Percentiles rank a stretch among this genome's conserved stretches.
phyloP scores from a whole-genome alignment of 2,888 invertebrate genomes.

The Drosophila flavopinicola region DNA sequence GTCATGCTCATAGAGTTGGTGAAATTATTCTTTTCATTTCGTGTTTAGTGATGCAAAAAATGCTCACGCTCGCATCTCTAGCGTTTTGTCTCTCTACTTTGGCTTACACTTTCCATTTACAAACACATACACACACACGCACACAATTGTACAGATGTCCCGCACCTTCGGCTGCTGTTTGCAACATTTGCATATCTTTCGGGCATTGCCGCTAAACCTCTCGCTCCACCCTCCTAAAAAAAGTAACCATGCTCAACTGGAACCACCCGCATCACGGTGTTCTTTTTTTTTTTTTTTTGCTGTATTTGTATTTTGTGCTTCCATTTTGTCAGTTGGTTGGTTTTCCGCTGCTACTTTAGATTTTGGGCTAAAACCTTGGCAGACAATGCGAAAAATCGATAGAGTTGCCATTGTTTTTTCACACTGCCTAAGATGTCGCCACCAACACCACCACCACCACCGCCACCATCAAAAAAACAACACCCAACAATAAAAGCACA shows the following conservation, averaged over 20 bases:
- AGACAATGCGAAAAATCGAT: slow-evolving; percentile 79
- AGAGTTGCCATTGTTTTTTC: slow-evolving; percentile 69
- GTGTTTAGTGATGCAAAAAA: not conserved
- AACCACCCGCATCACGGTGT: slow-evolving; percentile 58
- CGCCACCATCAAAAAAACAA: slow-evolving; percentile 7
- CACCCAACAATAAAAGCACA: slow-evolving; percentile 3
- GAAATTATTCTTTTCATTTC: too few relatives aligned
- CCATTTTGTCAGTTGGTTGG: slow-evolving; percentile 28
- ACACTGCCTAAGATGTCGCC: slow-evolving; percentile 60
- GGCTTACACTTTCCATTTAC: slow-evolving; percentile 73
- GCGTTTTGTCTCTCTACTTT: slow-evolving; percentile 50
- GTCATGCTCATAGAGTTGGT: too few relatives aligned
- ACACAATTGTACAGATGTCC: slow-evolving; percentile 24
- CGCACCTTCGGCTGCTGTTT: slow-evolving; percentile 57
- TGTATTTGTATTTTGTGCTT: slow-evolving; percentile 24
- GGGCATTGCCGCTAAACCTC: slow-evolving; percentile 47
- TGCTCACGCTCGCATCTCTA: slow-evolving; percentile 19
- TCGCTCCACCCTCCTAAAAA: not conserved
- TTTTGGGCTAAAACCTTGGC: slow-evolving; percentile 63
- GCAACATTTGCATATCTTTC: slow-evolving; percentile 75
- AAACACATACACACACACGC: slow-evolving; percentile 31
- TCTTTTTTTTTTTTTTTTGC: slow-evolving; percentile 17
- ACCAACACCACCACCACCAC: slow-evolving; percentile 26
- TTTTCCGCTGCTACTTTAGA: slow-evolving; percentile 69
- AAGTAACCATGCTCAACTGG: slow-evolving; percentile 18